Evolutionary conservation across 2,113 vertebrate species (phyloP), one percentile per base, ranked within the genome.

Genomic region (Amia ocellicauda): DNA sequence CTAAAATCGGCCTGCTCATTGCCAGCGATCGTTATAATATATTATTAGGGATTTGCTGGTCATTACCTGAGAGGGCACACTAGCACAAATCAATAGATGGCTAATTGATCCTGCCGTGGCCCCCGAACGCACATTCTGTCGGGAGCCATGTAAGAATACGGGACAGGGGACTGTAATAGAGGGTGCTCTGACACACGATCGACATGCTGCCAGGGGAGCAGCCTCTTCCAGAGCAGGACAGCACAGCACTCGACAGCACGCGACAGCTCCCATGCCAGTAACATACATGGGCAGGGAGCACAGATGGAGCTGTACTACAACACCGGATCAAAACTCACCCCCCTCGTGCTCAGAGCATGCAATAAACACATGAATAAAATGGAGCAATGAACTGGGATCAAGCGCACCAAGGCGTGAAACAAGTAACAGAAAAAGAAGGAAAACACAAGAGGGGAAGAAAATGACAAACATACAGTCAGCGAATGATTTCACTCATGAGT

Each of bases 71-170:
- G 60, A 58, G 23, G 19, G 36, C 19, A n/a, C 36, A 29, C 31
- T 22, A 28, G 43, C 27, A 22, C 17, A 55, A 60, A 59, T 69
- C 67, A 59, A 64, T 64, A 42, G 54, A 60, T 59, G 57, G 40
- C 67, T 69, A 69, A 69, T 69, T 63, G 67, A 60, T 61, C 67
- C 62, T 64, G 40, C 54, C 55, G 47, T 7, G 47, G 14, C 16
- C 27, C 11, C 56, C 26, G 29, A 4, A 10, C 36, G 24, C 23
- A 51, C 47, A 50, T 41, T 22, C 22, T 28, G 10, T 36, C 49
- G 11, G n/a, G 24, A 42, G 19, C 17, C 45, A 53, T n/a, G 22
- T 24, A 56, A 49, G 31, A 36, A 36, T 36, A 36, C 11, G 31
- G 31, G 31, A 11, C 11, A 47, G 45, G 62, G 55, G 56, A 59